Base-by-base conservation (phyloP, 2,888 invertebrate species). In the Pedicia rivosa region DNA sequence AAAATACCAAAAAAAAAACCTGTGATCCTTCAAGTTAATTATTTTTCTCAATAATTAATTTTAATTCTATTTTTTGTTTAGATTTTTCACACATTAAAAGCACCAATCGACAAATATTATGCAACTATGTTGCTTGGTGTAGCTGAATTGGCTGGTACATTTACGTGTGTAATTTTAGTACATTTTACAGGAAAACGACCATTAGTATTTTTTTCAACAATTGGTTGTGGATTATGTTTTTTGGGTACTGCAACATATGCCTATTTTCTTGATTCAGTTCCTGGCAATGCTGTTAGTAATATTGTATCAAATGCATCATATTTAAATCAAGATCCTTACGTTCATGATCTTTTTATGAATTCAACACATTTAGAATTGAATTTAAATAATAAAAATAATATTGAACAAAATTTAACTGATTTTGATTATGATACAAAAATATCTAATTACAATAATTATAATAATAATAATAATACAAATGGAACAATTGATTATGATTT, bases 21-120 rank as follows among this genome's bases (percentile, higher is more conserved):
- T 8, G 4, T 15, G 20, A 29, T 12, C 22, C 7, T 10, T 22
- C 22, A 6, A 3, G 3, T 12, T n/a, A 22, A 9, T 10, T 22
- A 14, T 8, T 22, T 14, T 15, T 14, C 9, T 24, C 5, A 22
- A 33, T 5, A 7, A n/a, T 5, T 30, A 3, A 7, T 19, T 12
- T 17, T 27, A 5, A 10, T 9, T 22, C 25, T 7, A 36, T 36
- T 28, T 27, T 34, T 34, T 38, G 39, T 36, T n/a, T 34, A 65
- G 43, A 79, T 84, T 48, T 83, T 84, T 50, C 68, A 71, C 34
- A 67, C 69, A 40, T 52, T 84, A 16, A 68, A 77, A 33, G 73
- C 79, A 0, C 82, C 84, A 0, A 70, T 84, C 40, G 73, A 82
- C 50, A 74, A 77, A 50, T 82, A 80, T 57, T 71, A 74, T 41